These are phyloP conservation scores for Thera obeliscata DNA, from an alignment of 2,888 invertebrate species.

Conservation along the genomic window DNA sequence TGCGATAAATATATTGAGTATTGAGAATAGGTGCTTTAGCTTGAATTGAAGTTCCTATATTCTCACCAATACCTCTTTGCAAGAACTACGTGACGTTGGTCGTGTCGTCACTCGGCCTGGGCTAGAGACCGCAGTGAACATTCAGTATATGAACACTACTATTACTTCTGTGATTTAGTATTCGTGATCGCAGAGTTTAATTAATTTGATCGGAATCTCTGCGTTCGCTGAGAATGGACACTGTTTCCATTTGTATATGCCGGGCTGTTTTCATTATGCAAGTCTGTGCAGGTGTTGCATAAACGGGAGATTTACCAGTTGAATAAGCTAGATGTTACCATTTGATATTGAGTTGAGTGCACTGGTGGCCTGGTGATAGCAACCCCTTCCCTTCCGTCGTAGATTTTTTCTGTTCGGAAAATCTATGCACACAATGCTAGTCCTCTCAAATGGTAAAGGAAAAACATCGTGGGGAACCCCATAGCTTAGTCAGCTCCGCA, in stretches of 20 bases:
- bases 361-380: no score
- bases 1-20: no score
- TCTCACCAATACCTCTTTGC: neutral
- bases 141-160: constrained; percentile 6
- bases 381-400: no score
- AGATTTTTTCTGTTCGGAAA: no score
- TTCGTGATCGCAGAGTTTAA: constrained; percentile 51
- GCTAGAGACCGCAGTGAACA: neutral
- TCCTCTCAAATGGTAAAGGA: no score
- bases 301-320: constrained; percentile 32
- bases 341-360: neutral
- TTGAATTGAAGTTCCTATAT: neutral
- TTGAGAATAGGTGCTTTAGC: neutral
- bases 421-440: no score
- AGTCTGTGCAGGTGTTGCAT: constrained; percentile 37
- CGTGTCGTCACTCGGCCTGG: neutral
- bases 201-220: constrained; percentile 54
- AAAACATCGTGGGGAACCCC: no score
- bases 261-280: constrained; percentile 35
- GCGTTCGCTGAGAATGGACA: constrained; percentile 30
- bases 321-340: constrained; percentile 14
- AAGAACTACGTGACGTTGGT: neutral
- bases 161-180: constrained; percentile 44
- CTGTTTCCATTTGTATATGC: constrained; percentile 33
- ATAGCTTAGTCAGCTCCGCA: no score